Evolutionary conservation across 2,797 vertebrate species (phyloP), one percentile per base, ranked within the genome.

Genomic region (Neosilurus hyrtlii): DNA sequence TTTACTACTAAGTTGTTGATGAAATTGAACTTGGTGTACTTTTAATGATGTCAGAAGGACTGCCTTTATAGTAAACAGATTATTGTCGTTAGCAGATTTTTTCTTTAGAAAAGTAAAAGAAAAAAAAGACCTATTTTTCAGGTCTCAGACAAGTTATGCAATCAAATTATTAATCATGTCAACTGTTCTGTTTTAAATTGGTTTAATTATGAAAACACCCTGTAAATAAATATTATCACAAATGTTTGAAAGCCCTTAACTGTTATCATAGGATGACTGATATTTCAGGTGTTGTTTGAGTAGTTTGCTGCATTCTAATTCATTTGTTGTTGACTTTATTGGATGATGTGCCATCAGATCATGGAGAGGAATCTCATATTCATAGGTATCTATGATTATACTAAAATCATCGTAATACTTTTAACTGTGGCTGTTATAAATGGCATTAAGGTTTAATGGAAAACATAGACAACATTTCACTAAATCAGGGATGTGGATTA

Each of bases 1-100:
- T 70, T 78, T 68, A 30, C 57, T 71, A 4, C 14, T 54, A 35
- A 78, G 72, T 59, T 88, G n/a, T 82, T 65, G 26, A 77, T 79
- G 81, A 79, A 73, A 54, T 68, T 83, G 61, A 83, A 26, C 43
- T 65, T 20, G 65, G 61, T 79, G 61, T 79, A 68, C 24, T 70
- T 80, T 74, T 83, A 86, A 83, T 81, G 84, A 88, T 88, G 87
- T 82, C 85, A 86, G 83, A 86, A 81, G 70, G 67, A 86, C 84
- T 84, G 77, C 61, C 65, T 87, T 83, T 86, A 83, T 63, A 65
- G 65, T 43, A 8, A 63, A 51, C 14, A 82, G 22, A 49, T 51
- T 26, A 57, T 35, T 35, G 5, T 52, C 4, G 26, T 52, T 79
- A 65, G 43, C 12, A 8, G 52, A 65, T 65, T 51, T 65, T 61